Conservation (phyloP, 2,888 invertebrate genomes). For the Drosophila falleni region DNA sequence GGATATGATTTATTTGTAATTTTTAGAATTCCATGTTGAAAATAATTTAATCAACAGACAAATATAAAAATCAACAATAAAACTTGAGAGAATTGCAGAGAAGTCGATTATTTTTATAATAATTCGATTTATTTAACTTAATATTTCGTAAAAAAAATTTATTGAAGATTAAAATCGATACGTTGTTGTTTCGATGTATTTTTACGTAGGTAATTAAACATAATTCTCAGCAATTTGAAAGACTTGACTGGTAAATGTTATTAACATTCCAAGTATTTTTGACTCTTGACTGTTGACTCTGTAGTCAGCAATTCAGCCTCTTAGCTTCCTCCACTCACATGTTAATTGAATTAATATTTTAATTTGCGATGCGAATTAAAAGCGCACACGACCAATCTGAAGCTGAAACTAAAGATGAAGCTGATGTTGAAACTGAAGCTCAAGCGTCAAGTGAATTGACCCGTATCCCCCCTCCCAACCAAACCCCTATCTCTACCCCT, state of each 20-base stretch:
- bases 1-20: too few species aligned
- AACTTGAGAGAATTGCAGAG: neutral
- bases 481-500: neutral
- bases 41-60: too few species aligned
- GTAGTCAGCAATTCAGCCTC: slow-evolving; percentile 15
- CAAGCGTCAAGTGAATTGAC: slow-evolving; percentile 47
- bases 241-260: slow-evolving; percentile 5
- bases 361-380: slow-evolving; percentile 68
- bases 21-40: too few species aligned
- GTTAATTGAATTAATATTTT: slow-evolving; percentile 77
- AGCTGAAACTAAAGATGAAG: slow-evolving; percentile 11
- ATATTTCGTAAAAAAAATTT: too few species aligned
- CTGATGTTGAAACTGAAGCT: slow-evolving; percentile 12
- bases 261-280: slow-evolving; percentile 4
- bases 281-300: slow-evolving; percentile 15
- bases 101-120: too few species aligned
- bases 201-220: neutral
- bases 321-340: slow-evolving; percentile 20
- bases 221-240: slow-evolving; percentile 37
- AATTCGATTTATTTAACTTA: too few species aligned
- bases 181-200: too few species aligned
- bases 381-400: slow-evolving; percentile 8
- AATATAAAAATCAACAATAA: neutral
- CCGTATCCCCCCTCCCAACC: neutral
- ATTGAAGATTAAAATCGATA: too few species aligned